phyloP scores from a whole-genome alignment of 2,888 invertebrate species.

The Scaptomyza polygonia region DNA sequence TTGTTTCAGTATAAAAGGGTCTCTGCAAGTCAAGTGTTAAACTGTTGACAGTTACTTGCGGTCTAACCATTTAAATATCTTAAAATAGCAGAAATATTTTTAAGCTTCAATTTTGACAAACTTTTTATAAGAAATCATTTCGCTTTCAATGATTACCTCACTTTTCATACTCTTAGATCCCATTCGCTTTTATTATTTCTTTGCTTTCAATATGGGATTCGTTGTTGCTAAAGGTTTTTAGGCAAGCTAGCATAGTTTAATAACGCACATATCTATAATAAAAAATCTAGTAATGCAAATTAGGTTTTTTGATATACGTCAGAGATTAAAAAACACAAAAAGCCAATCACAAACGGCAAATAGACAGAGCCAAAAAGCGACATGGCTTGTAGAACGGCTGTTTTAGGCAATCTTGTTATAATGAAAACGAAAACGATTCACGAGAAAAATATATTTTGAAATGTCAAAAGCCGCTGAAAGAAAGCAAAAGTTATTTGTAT shows the following conservation, averaged over 20 bases:
- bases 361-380: conserved; percentile 19
- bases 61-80: not conserved
- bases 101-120: not conserved
- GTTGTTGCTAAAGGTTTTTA: conserved; percentile 24
- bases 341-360: conserved; percentile 31
- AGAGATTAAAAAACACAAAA: conserved; percentile 26
- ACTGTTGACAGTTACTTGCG: conserved; percentile 21
- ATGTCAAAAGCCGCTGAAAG: conserved; percentile 63
- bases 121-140: conserved; percentile 4
- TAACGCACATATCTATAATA: conserved; percentile 42
- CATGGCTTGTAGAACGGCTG: conserved; percentile 18
- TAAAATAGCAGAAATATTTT: not conserved
- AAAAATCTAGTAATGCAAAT: conserved; percentile 73
- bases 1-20: conserved; percentile 23
- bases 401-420: conserved; percentile 39
- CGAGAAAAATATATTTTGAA: too few species aligned
- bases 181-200: conserved; percentile 43
- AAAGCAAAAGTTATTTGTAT: conserved; percentile 66
- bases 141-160: conserved; percentile 33
- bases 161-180: conserved; percentile 24
- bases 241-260: conserved; percentile 10
- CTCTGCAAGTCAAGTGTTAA: conserved; percentile 23
- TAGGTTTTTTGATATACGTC: conserved; percentile 46
- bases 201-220: conserved; percentile 7
- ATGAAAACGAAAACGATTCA: conserved; percentile 58